These are phyloP conservation scores for Timema podura DNA, from an alignment of 2,888 invertebrate species.

Conservation along the genomic window DNA sequence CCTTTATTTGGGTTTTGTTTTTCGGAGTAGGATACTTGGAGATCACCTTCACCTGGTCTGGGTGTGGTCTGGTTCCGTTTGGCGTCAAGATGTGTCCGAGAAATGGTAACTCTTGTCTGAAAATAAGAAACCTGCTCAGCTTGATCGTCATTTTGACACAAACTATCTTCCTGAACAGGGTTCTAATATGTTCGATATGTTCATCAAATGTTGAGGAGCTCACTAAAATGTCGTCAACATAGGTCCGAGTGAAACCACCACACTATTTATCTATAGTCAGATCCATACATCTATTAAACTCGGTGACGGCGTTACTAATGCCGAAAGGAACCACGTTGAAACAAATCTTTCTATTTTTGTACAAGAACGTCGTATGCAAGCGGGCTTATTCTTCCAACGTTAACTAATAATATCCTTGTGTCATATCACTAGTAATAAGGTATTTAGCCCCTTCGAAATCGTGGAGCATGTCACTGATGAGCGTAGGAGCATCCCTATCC, in stretches of 20 bases:
- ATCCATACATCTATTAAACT: conserved; percentile 4
- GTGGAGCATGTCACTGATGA: conserved; percentile 28
- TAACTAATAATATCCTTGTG: conserved; percentile 31
- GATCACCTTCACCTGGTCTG: not conserved
- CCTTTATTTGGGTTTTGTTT: not conserved
- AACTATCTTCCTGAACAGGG: not conserved
- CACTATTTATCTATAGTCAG: not conserved
- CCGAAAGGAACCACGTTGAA: conserved; percentile 31
- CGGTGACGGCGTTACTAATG: conserved; percentile 1
- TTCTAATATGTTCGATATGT: not conserved
- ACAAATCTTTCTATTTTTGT: conserved; percentile 23
- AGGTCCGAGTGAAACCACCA: not conserved
- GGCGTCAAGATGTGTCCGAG: conserved; percentile 13
- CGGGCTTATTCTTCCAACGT: conserved; percentile 21
- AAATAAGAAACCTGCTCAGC: conserved; percentile 11
- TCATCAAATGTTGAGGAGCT: conserved; percentile 1
- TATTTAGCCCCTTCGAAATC: conserved; percentile 16
- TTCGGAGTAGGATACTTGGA: not conserved
- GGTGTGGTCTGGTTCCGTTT: not conserved
- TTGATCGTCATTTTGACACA: not conserved
- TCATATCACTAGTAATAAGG: conserved; percentile 28
- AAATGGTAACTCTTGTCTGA: conserved; percentile 1
- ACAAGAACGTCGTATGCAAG: conserved; percentile 31
- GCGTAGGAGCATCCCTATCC: conserved; percentile 27
- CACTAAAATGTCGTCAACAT: conserved; percentile 8